Evolutionary conservation across 2,797 vertebrate genomes (phyloP), one percentile per base, ranked within the genome.

Genomic region (Adelosebastes latens): DNA sequence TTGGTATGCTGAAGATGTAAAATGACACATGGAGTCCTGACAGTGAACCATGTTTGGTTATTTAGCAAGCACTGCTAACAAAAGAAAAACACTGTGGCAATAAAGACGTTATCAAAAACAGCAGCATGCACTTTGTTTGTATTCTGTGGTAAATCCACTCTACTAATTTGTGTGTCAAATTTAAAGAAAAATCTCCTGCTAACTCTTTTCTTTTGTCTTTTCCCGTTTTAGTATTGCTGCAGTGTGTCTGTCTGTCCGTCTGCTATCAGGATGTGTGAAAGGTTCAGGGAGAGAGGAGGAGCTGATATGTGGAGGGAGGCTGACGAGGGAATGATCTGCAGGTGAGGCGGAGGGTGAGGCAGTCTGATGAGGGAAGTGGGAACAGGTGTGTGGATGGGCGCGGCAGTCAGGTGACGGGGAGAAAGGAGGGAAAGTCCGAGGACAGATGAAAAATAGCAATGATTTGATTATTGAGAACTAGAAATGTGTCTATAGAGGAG

Each of bases 21-120:
- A 68, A 24, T 65, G 31, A 65, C 8, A 67, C 16, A 31, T 27
- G 39, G 13, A 14, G 8, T 55, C 27, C 8, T 66, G 53, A 22
- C 20, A 11, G 13, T 52, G 25, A 36, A 18, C 24, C 20, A 49
- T 11, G 8, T 24, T 31, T 70, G 39, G 5, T 55, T 53, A 36
- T 13, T 63, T 53, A 8, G 18, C 2, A 49, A 4, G 16, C 10
- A 27, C 18, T 61, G 31, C 49, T 36, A 53, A 63, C 34, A 20
- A 39, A 53, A 46, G 24, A 11, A 24, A 42, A 14, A 34, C 22
- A 36, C 18, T 5, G 7, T 32, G 29, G 3, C 31, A 80, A 72
- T 77, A 77, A 75, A 75, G 27, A 70, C 4, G 2, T 34, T 14
- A 55, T 46, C 24, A 72, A 64, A 68, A 68, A 20, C n/a, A 29